Evolutionary conservation across 2,113 vertebrate species (phyloP).

Genomic region (Ploceus nigricollis): DNA sequence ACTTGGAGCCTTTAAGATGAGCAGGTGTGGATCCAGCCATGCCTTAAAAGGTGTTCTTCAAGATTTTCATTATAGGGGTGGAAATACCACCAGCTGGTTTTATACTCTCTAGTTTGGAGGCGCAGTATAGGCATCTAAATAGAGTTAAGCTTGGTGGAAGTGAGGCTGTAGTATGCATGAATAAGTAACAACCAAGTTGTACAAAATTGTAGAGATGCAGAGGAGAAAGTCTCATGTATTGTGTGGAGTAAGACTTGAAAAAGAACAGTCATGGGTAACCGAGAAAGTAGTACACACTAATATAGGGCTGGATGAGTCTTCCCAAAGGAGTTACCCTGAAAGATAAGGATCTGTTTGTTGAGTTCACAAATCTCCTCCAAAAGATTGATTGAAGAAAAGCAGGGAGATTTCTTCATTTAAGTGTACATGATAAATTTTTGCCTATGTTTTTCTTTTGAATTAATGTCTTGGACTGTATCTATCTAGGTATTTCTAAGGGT

Average conservation of each 20-base stretch:
- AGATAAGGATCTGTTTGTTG: neutral
- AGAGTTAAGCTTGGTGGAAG: neutral
- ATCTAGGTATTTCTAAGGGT: neutral
- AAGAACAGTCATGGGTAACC: neutral
- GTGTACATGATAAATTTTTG: neutral
- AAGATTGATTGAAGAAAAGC: neutral
- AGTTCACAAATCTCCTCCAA: neutral
- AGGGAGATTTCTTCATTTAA: neutral
- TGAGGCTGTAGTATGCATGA: fast-evolving
- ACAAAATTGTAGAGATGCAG: neutral
- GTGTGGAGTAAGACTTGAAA: neutral
- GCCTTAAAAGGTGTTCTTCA: neutral
- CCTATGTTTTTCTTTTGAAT: neutral
- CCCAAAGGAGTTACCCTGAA: neutral
- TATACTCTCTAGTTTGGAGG: neutral
- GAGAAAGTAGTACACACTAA: neutral
- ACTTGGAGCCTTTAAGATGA: neutral
- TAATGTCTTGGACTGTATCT: neutral
- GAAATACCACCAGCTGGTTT: neutral
- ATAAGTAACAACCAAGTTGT: neutral
- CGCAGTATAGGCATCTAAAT: neutral
- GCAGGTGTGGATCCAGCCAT: neutral
- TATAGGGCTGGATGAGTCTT: neutral
- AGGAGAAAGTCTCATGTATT: neutral
- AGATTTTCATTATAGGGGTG: neutral